These are phyloP conservation scores for Ooceraea biroi DNA, from an alignment of 1,140 invertebrate species.

Conservation along the genomic window DNA sequence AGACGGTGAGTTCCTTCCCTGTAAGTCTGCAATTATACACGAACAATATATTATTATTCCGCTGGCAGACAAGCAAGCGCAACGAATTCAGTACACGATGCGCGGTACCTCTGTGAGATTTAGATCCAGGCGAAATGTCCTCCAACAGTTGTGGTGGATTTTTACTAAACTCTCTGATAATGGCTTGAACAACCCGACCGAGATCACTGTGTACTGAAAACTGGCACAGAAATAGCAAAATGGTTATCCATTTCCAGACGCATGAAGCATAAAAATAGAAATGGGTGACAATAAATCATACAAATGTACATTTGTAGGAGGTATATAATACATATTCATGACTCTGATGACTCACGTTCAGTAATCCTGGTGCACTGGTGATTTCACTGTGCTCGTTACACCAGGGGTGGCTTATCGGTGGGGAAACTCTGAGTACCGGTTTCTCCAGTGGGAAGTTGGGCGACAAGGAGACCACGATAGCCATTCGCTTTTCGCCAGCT, in stretches of 20 bases:
- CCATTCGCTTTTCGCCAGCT: conserved; percentile 88
- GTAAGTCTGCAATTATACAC: conserved; percentile 78
- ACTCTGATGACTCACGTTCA: conserved; percentile 87
- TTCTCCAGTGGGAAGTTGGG: conserved; percentile 92
- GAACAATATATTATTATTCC: neutral
- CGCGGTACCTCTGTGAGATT: conserved; percentile 83
- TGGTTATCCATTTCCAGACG: conserved; percentile 4
- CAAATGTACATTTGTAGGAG: too few species aligned
- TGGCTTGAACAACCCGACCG: conserved; percentile 92
- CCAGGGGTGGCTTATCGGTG: conserved; percentile 90
- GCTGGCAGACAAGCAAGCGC: neutral
- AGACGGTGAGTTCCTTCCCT: conserved; percentile 82
- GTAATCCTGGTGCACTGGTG: conserved; percentile 89
- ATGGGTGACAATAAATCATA: neutral
- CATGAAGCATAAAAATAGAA: neutral
- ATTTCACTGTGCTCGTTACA: conserved; percentile 89
- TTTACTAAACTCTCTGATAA: conserved; percentile 91
- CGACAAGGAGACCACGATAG: conserved; percentile 88
- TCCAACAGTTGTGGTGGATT: conserved; percentile 87
- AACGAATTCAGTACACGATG: neutral
- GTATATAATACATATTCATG: conserved; percentile 9
- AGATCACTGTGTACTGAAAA: conserved; percentile 92
- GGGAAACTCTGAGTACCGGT: conserved; percentile 89
- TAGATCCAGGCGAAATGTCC: conserved; percentile 82
- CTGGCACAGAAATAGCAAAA: conserved; percentile 81